phyloP scores from a whole-genome alignment of 2,797 vertebrate species.

The Acomys russatus region DNA sequence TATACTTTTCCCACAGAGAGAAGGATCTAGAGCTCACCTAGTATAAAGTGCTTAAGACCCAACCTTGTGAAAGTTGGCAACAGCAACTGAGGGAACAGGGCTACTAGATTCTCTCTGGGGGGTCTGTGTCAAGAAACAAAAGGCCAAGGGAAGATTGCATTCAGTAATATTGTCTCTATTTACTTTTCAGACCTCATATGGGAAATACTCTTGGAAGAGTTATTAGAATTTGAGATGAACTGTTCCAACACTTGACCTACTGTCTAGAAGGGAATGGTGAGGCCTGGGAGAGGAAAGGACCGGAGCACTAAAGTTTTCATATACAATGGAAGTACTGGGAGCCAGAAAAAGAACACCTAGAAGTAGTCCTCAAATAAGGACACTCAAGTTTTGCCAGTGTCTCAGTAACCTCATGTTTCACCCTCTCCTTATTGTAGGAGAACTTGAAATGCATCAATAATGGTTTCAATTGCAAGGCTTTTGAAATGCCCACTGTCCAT shows the following conservation, averaged over 20 bases:
- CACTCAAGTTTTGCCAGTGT: background rate
- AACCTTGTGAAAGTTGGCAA: constrained; percentile 18
- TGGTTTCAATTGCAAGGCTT: background rate
- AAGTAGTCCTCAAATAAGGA: background rate
- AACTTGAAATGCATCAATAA: constrained; percentile 31
- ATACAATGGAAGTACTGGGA: background rate
- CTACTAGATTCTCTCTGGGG: background rate
- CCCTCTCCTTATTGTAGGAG: background rate
- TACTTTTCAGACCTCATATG: background rate
- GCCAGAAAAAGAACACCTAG: constrained; percentile 48
- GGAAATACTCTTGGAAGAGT: constrained; percentile 31
- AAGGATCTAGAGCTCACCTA: background rate
- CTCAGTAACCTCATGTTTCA: constrained; percentile 57
- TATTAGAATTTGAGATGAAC: constrained; percentile 42
- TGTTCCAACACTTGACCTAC: background rate
- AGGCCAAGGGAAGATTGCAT: background rate
- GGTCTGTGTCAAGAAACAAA: constrained; percentile 31
- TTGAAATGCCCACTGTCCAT: background rate
- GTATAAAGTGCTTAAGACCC: background rate
- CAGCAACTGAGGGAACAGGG: background rate
- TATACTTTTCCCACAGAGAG: background rate
- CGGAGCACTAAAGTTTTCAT: background rate
- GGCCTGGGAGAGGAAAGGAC: background rate
- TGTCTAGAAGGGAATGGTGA: constrained; percentile 48
- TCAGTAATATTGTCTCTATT: background rate